Evolutionary conservation across 2,888 invertebrate genomes (phyloP), one percentile per base, ranked within the genome.

Genomic region (Sylvicola fuscatus): DNA sequence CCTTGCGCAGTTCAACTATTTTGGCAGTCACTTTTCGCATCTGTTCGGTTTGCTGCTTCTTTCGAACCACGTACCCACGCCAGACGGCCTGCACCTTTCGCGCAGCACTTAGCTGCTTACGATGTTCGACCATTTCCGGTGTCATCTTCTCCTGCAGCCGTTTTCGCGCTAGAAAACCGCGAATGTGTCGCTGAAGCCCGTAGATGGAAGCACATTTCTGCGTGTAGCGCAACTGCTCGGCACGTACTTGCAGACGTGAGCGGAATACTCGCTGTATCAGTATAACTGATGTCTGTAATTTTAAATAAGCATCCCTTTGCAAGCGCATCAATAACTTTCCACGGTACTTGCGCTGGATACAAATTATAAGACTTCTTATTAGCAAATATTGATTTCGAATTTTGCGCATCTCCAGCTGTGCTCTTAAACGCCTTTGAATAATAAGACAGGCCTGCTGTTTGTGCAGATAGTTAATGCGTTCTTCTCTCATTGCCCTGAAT

Each of bases 21-120:
- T 37, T 33, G 16, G 27, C 11, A 21, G 33, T 28, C 13, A 41
- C 39, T 12, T 26, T 47, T 42, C 2, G 43, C 39, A 26, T 57
- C 46, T 14, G 52, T 50, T 8, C n/a, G 28, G 41, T 40, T 8
- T 27, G 3, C 14, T 36, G 27, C 11, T 33, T 37, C 12, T 46
- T 47, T 8, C 59, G 52, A 3, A 47, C 57, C 15, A 45, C 48
- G 45, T 68, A 60, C 0, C 69, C 70, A 2, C 68, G 64, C 58
- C 65, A 69, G 32, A 61, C 52, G 3, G 67, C 64, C 60, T 79
- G 78, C 46, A 79, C 77, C 46, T 64, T 64, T 2, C 60, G 60
- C 10, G 71, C 74, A 3, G 77, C 73, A 41, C 58, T 59, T 41
- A 58, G 52, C 21, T 48, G 54, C 35, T 50, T 53, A 37, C 56